Percentiles rank a stretch among this genome's conserved stretches.
Conservation (phyloP, 2,888 invertebrate species). For the Stegophylla sp. region DNA sequence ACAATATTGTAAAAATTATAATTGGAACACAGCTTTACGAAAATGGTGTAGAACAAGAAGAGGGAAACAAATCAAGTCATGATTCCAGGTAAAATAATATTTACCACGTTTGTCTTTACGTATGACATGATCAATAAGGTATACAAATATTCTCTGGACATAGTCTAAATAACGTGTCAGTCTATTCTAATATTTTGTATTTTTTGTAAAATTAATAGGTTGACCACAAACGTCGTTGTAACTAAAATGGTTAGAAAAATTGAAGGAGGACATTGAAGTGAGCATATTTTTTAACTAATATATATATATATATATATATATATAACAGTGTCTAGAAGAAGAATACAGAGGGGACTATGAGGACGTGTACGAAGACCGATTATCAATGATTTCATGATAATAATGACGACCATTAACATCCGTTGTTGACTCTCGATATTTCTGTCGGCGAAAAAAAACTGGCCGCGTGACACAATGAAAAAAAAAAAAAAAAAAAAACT, state of each 20-base stretch:
- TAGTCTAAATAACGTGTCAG: background rate
- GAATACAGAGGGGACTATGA: background rate
- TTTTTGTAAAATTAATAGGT: too few relatives aligned
- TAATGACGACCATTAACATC: background rate
- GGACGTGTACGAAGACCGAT: background rate
- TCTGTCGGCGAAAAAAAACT: too few relatives aligned
- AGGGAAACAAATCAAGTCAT: background rate
- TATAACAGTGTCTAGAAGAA: background rate
- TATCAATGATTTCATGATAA: background rate
- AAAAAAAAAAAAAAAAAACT: background rate
- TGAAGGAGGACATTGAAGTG: slow-evolving; percentile 8
- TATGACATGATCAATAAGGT: slow-evolving; percentile 27
- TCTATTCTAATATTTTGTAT: background rate
- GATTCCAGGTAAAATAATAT: background rate
- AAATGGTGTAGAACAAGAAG: background rate
- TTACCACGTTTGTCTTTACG: slow-evolving; percentile 24
- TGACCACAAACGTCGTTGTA: too few relatives aligned
- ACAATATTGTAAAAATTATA: background rate
- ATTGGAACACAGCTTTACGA: slow-evolving; percentile 11
- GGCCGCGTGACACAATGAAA: background rate
- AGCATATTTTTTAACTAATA: background rate
- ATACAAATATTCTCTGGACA: background rate
- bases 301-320: too few relatives aligned
- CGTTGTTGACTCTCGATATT: background rate
- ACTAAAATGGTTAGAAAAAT: too few relatives aligned